Evolutionary conservation across 2,113 vertebrate species (phyloP), one percentile per base, ranked within the genome.

Genomic region (Ursus arctos): DNA sequence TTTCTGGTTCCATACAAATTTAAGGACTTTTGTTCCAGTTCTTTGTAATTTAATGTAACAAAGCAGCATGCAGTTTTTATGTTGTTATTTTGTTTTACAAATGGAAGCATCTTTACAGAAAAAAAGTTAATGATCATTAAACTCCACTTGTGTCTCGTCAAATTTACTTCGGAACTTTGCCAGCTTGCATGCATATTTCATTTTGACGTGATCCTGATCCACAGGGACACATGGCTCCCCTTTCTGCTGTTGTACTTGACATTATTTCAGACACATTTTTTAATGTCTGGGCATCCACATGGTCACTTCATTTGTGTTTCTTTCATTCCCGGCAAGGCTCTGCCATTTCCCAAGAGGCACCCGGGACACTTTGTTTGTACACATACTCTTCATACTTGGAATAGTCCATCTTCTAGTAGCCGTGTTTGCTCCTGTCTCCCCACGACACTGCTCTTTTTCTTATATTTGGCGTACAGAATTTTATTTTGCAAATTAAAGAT

Each of bases 401-500:
- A 89, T 61, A 92, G 74, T 93, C 49, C 13, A 59, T 96, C 67
- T 91, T 89, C 91, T 74, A 21, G 36, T 31, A 61, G 71, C 57
- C 96, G 6, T 49, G 19, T 90, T 89, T 89, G 74, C 87, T 81
- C 80, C 1, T 53, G 22, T 49, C 71, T 94, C 82, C 65, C 69
- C 43, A 40, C 36, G 18, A 53, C 53, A 10, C 21, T 80, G n/a
- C 31, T 55, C 26, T 74, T 53, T 63, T 53, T 51, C 31, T 71
- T 43, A 53, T 26, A 13, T n/a, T 88, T 72, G 22, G 8, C 89
- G 9, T 72, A 49, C 22, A 61, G 33, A 26, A 49, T 84, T 96
- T 81, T 67, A 81, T 57, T 97, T 95, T 79, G 21, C 28, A 84
- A 95, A 90, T 92, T 95, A 57, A 95, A 95, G 95, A 83, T 86